These are phyloP conservation scores for Micrastur ruficollis DNA, from an alignment of 2,797 vertebrate genomes.

Conservation along the genomic window DNA sequence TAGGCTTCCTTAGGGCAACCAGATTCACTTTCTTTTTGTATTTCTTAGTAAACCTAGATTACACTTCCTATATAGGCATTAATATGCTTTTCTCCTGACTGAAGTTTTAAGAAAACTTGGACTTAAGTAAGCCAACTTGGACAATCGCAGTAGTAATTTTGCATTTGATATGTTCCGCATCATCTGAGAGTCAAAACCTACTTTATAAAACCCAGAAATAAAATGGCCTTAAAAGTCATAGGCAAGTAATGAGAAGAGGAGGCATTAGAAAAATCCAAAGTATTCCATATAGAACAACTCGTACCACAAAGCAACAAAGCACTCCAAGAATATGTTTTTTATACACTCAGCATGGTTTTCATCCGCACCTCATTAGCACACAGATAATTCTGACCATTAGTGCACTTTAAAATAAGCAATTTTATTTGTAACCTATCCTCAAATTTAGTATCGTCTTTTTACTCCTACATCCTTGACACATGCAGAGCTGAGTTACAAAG, in stretches of 20 bases:
- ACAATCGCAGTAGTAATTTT: not conserved
- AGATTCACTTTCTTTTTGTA: not conserved
- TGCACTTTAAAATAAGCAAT: not conserved
- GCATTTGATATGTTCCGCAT: not conserved
- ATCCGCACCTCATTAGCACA: conserved; percentile 26
- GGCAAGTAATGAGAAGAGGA: not conserved
- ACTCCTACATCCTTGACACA: not conserved
- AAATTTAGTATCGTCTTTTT: not conserved
- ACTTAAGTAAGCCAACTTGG: not conserved
- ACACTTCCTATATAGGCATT: not conserved
- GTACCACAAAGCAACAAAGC: not conserved
- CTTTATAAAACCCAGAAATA: not conserved
- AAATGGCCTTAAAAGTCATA: not conserved
- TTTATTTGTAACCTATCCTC: not conserved
- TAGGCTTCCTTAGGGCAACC: not conserved
- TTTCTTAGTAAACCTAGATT: not conserved
- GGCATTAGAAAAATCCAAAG: conserved; percentile 18
- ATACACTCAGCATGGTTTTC: conserved; percentile 26
- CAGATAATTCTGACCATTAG: conserved; percentile 33
- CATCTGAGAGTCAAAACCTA: not conserved
- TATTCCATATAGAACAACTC: not conserved
- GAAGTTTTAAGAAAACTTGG: not conserved
- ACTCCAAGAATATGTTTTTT: conserved; percentile 20
- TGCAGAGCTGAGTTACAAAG: not conserved
- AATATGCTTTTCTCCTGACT: not conserved